Evolutionary conservation across 2,797 vertebrate species (phyloP), one percentile per base, ranked within the genome.

Genomic region (Alauda arvensis): DNA sequence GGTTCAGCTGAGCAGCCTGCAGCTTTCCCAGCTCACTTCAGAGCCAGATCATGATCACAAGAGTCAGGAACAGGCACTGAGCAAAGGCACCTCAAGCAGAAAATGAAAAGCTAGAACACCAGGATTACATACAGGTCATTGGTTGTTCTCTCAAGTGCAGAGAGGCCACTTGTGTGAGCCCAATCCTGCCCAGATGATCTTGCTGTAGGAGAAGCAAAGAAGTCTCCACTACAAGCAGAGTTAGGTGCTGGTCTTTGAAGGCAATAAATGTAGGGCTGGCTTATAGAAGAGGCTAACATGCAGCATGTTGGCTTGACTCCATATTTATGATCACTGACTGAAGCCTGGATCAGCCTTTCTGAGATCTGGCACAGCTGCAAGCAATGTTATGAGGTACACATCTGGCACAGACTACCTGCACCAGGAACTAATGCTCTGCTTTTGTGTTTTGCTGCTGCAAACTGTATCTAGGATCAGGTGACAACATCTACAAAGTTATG

Each of bases 231-330:
- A 62, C 25, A 55, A 40, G 29, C 0, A 25, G 40, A 71, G 29
- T 49, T 66, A 28, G 24, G 18, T 23, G 16, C 14, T 40, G 16
- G 12, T 39, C 55, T 74, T 31, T 40, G 34, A 79, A 56, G 29
- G 34, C 53, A 68, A 26, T 57, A 65, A 29, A 40, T 11, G 6
- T 3, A 33, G 18, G 49, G 49, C 23, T 67, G 25, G 17, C 72
- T 82, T 33, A n/a, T 20, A 7, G 9, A 40, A 10, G 28, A 3
- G 1, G 19, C 34, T 59, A 6, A 78, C 7, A 39, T 0, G 0
- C 56, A 74, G 45, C 24, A 3, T 3, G 5, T 42, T 84, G 77
- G 67, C 49, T 72, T 67, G 25, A 67, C 37, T 81, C 29, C 63
- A 42, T 4, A 3, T n/a, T 83, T 60, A 53, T 60, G 55, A 71